Evolutionary conservation across 2,888 invertebrate species (phyloP).

Genomic region (Trichogramma evanescens): DNA sequence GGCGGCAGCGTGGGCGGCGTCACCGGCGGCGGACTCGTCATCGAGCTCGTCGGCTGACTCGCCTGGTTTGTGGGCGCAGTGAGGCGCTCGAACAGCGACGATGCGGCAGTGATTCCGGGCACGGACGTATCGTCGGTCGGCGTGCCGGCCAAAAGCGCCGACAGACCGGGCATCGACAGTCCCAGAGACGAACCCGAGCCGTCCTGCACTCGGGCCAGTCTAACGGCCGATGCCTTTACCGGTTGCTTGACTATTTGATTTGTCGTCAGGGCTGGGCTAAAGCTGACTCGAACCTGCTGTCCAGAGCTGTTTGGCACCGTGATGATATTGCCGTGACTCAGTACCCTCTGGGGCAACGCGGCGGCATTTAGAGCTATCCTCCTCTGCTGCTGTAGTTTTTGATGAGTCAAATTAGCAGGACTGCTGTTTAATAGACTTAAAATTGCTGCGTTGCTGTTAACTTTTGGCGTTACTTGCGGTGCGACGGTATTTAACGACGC

Average conservation of each 20-base stretch:
- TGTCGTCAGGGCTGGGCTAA: constrained; percentile 41
- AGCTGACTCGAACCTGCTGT: constrained; percentile 43
- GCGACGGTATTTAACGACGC: constrained; percentile 46
- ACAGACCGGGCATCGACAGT: constrained; percentile 55
- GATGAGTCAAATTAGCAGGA: constrained; percentile 54
- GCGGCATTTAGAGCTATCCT: constrained; percentile 42
- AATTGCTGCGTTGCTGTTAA: constrained; percentile 64
- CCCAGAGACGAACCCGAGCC: constrained; percentile 47
- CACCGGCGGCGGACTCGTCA: constrained; percentile 54
- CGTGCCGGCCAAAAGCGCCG: constrained; percentile 55
- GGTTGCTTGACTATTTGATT: constrained; percentile 43
- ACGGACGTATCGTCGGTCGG: constrained; percentile 57
- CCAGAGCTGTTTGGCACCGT: constrained; percentile 44
- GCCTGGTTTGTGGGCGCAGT: constrained; percentile 46
- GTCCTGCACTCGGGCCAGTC: constrained; percentile 47
- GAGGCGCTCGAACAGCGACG: constrained; percentile 51
- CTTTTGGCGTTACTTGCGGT: constrained; percentile 42
- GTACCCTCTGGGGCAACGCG: constrained; percentile 40
- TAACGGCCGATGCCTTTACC: constrained; percentile 48
- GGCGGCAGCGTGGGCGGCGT: constrained; percentile 11
- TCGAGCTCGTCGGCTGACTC: constrained; percentile 50
- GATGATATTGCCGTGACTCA: constrained; percentile 44
- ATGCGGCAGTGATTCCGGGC: constrained; percentile 51
- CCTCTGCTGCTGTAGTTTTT: constrained; percentile 41
- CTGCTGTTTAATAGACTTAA: constrained; percentile 72